Evolutionary conservation across 2,888 invertebrate genomes (phyloP).

Genomic region (Ormyrus pomaceus): DNA sequence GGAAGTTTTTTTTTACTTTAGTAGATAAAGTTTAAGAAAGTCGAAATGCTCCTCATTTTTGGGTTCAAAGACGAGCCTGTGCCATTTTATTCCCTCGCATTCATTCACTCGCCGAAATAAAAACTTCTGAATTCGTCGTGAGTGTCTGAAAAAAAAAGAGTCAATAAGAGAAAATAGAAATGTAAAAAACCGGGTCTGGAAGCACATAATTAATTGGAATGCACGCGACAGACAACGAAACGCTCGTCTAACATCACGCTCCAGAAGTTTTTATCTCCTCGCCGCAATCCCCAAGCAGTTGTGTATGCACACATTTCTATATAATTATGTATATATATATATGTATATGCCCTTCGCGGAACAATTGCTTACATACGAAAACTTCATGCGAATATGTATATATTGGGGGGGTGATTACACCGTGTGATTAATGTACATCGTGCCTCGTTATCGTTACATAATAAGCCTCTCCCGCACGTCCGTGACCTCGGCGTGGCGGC

Average conservation of each 20-base stretch:
- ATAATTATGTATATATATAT: not conserved
- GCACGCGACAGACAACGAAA: not conserved
- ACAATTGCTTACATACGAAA: constrained; percentile 2
- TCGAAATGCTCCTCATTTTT: not conserved
- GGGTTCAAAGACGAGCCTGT: constrained; percentile 29
- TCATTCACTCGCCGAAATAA: not conserved
- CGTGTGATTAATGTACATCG: constrained; percentile 51
- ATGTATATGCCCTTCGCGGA: not conserved
- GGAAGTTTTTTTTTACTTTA: too few relatives aligned
- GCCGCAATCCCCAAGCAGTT: constrained; percentile 14
- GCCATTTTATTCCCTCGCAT: not conserved
- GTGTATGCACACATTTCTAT: constrained; percentile 9
- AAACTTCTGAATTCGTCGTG: not conserved
- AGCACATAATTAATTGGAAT: constrained; percentile 27
- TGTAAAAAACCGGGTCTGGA: constrained; percentile 11
- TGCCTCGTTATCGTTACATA: constrained; percentile 38
- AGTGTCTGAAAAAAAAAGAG: not conserved
- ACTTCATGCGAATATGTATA: constrained; percentile 16
- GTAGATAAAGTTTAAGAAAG: not conserved
- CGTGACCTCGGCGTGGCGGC: not conserved
- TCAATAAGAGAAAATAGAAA: not conserved
- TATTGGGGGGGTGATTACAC: constrained; percentile 28
- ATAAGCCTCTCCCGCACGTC: constrained; percentile 17
- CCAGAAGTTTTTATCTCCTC: constrained; percentile 21
- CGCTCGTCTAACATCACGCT: not conserved